Evolutionary conservation across 2,113 vertebrate species (phyloP), one percentile per base, ranked within the genome.

Genomic region (Grammomys dolichurus): DNA sequence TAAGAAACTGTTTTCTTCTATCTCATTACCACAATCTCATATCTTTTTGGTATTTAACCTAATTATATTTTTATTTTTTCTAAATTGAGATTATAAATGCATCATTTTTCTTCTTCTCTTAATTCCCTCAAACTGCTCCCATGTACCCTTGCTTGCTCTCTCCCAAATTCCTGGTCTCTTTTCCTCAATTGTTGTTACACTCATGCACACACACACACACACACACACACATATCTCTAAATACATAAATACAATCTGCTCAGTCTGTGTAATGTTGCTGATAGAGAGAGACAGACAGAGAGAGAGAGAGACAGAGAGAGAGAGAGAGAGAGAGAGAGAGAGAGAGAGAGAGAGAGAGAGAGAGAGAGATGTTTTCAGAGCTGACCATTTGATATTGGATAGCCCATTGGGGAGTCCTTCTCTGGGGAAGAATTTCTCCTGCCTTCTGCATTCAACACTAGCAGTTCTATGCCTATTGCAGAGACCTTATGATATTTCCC

Each of bases 11-110:
- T 90, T 81, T 4, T 48, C 51, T 48, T 86, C 84, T 26, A 2
- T 85, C n/a, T 96, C 40, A 63, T 70, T 92, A 76, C 82, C n/a
- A 70, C 51, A 54, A 58, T 80, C 31, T 94, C 36, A 69, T 80
- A 85, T 93, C 48, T 54, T 60, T 40, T 60, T 84, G n/a, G 2
- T 63, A 40, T 28, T 28, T 84, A 84, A 43, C n/a, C 13, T 43
- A 60, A 82, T 43, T 28, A 43, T 56, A 28, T 84, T 12, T 80
- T 80, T 4, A 26, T 85, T 91, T 46, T 2, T 80, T 43, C 67
- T 90, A 60, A 60, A 60, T 40, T 60, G 36, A 60, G 6, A 60
- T 84, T 28, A 60, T 84, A 43, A 43, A 16, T 60, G 22, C n/a
- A 84, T 84, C n/a, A 84, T 84, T 60, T 8, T 17, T 12, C 80